phyloP scores from a whole-genome alignment of 2,113 vertebrate genomes.

The Lepidothrix coronata region DNA sequence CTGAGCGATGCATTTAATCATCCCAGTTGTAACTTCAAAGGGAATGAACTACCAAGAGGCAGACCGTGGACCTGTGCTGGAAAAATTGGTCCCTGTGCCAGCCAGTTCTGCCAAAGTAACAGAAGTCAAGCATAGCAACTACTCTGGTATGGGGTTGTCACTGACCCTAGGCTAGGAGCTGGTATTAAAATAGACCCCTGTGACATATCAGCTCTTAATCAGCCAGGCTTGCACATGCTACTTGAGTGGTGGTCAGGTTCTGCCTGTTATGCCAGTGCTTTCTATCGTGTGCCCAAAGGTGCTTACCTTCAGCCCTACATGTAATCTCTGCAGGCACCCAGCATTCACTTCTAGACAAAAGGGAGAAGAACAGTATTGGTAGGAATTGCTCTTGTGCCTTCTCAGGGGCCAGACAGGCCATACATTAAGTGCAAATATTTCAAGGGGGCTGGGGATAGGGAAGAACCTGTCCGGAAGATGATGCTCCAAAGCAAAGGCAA shows the following conservation, averaged over 20 bases:
- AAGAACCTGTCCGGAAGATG: not conserved
- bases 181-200: not conserved
- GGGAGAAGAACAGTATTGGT: fast-evolving
- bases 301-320: fast-evolving
- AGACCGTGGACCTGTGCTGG: not conserved
- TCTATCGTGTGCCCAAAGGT: fast-evolving
- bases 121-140: not conserved
- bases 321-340: not conserved
- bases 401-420: not conserved
- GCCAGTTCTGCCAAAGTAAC: not conserved
- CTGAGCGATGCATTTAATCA: constrained; percentile 8
- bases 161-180: not conserved
- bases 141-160: not conserved
- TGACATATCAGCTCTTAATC: not conserved
- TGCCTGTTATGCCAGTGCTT: not conserved
- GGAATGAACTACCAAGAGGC: not conserved
- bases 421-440: not conserved
- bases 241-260: not conserved
- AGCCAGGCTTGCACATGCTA: not conserved
- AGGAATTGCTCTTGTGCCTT: not conserved
- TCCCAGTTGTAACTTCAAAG: not conserved
- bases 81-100: not conserved
- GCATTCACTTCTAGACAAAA: not conserved
- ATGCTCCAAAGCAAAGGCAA: not conserved
- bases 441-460: fast-evolving